Evolutionary conservation across 2,888 invertebrate genomes (phyloP), one percentile per base, ranked within the genome.

Genomic region (Lasioglossum calceatum): DNA sequence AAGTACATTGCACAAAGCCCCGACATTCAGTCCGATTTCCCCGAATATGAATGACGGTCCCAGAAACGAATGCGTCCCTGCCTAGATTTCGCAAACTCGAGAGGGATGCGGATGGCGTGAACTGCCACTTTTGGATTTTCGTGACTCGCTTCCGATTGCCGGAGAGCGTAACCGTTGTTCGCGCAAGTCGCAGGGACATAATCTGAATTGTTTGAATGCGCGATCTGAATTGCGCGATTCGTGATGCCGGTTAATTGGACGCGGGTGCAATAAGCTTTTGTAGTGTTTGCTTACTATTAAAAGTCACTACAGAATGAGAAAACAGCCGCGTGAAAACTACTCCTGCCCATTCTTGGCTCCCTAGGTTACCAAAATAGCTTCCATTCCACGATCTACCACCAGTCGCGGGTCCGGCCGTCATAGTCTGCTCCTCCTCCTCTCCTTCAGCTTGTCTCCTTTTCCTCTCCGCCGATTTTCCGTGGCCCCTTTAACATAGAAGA

Each of bases 321-420:
- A 93, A 93, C 92, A 93, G 93, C 92, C 91, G 91, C 90, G 93
- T 94, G 91, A 89, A 92, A 92, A 90, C 90, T 92, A 93, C 93
- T 93, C 93, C 94, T 95, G 95, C 94, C 95, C 95, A 95, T 95
- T 95, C 95, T 95, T 95, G 95, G 95, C 93, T 92, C 93, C 94
- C 93, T 93, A 92, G 91, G 95, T 94, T 95, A 94, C 95, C 93
- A 92, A 95, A 95, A 95, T 95, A 95, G 92, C 95, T 92, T 91
- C 88, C 90, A 90, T 93, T 93, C 92, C 93, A 89, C 92, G 89
- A 85, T 86, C 90, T 88, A 87, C 90, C 89, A 84, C 87, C 77
- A 42, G 71, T n/a, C 71, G 71, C 77, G 47, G n/a, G 58, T 58
- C 47, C 58, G 64, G 64, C 88, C 88, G 87, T 82, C 87, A 71